A percentile compares a stretch with the other conserved stretches of the same genome.
These are phyloP conservation scores for Pterostichus niger DNA, from an alignment of 2,888 invertebrate genomes.

Conservation along the genomic window DNA sequence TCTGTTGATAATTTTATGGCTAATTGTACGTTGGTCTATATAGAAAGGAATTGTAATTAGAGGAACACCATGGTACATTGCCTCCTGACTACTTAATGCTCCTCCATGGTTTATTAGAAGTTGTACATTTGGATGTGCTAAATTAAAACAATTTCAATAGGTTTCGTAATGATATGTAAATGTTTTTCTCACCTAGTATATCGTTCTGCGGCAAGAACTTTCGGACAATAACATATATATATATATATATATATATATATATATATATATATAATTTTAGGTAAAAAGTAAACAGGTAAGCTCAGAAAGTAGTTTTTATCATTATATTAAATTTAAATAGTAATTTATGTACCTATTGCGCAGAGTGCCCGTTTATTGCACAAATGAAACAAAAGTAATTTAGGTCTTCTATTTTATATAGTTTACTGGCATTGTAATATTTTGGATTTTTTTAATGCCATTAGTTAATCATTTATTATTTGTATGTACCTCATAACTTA, in stretches of 20 bases:
- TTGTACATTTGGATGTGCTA: constrained; percentile 70
- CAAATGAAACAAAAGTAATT: not conserved
- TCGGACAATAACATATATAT: constrained; percentile 74
- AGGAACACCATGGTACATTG: constrained; percentile 70
- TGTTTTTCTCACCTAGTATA: constrained; percentile 74
- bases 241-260: too few relatives aligned
- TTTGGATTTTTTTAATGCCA: too few relatives aligned
- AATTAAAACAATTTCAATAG: constrained; percentile 44
- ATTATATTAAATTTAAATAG: too few relatives aligned
- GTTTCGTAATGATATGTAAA: too few relatives aligned
- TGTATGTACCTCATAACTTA: too few relatives aligned
- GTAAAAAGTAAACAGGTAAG: too few relatives aligned
- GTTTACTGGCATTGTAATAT: too few relatives aligned
- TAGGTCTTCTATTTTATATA: not conserved
- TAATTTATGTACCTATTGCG: too few relatives aligned
- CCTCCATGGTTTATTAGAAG: constrained; percentile 71
- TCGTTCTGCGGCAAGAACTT: constrained; percentile 76
- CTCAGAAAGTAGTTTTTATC: not conserved
- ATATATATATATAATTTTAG: too few relatives aligned
- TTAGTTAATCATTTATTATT: too few relatives aligned
- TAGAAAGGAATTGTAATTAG: constrained; percentile 72
- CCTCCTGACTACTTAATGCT: constrained; percentile 71
- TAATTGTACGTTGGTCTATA: constrained; percentile 72
- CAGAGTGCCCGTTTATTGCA: too few relatives aligned
- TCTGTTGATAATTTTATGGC: constrained; percentile 70